phyloP scores from a whole-genome alignment of 2,888 invertebrate species.

The Helleia helle region DNA sequence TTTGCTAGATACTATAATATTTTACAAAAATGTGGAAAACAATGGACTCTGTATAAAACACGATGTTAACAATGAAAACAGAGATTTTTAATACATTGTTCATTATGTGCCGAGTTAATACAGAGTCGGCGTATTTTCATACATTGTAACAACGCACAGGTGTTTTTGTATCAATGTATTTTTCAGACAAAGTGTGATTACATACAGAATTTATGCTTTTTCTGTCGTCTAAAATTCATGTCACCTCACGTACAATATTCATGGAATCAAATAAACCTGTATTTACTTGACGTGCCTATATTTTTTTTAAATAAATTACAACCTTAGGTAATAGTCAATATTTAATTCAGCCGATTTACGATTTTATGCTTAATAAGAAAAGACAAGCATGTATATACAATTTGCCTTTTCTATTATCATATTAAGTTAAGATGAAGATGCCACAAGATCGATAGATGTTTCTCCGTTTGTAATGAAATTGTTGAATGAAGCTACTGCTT shows the following conservation, averaged over 20 bases:
- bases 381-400: too few relatives aligned
- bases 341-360: too few relatives aligned
- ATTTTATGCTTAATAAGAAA: too few relatives aligned
- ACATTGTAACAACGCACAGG: constrained; percentile 34
- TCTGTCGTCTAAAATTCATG: constrained; percentile 1
- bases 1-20: background rate
- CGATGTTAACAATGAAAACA: constrained; percentile 4
- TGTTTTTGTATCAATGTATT: constrained; percentile 40
- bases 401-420: too few relatives aligned
- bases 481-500: too few relatives aligned
- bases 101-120: constrained; percentile 31
- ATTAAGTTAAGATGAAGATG: too few relatives aligned
- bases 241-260: background rate
- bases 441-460: too few relatives aligned
- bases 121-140: constrained; percentile 35
- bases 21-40: background rate
- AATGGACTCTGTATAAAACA: constrained; percentile 1
- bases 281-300: too few relatives aligned
- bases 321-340: too few relatives aligned
- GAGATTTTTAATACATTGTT: constrained; percentile 9
- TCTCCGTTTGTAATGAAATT: too few relatives aligned
- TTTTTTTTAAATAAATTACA: too few relatives aligned
- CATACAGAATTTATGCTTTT: background rate
- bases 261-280: background rate
- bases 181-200: constrained; percentile 36